phyloP scores from a whole-genome alignment of 2,888 invertebrate species.

The Harpalus rufipes region DNA sequence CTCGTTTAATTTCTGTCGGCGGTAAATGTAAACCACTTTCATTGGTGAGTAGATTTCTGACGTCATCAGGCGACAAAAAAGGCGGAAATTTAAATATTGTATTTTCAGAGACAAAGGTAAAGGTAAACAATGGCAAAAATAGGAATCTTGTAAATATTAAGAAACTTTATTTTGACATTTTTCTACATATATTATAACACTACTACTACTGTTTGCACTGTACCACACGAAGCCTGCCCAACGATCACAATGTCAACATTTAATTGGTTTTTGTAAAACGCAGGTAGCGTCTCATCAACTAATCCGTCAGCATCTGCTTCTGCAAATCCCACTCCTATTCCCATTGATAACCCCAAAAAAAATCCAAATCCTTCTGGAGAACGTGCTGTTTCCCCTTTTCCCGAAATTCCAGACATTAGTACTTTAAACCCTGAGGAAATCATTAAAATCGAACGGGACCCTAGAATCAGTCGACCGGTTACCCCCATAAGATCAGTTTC shows the following conservation, averaged over 20 bases:
- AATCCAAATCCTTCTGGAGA: slow-evolving; percentile 67
- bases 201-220: not conserved
- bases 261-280: slow-evolving; percentile 46
- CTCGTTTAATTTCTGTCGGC: too few relatives aligned
- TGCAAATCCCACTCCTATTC: slow-evolving; percentile 23
- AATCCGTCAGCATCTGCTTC: slow-evolving; percentile 60
- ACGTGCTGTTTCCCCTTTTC: slow-evolving; percentile 72
- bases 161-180: too few relatives aligned
- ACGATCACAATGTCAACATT: slow-evolving; percentile 13
- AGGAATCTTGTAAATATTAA: too few relatives aligned
- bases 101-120: too few relatives aligned
- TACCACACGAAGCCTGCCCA: not conserved
- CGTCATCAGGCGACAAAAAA: too few relatives aligned
- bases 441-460: slow-evolving; percentile 66
- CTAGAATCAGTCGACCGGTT: slow-evolving; percentile 64
- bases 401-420: slow-evolving; percentile 72
- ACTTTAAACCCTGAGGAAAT: slow-evolving; percentile 70
- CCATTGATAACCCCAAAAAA: slow-evolving; percentile 25
- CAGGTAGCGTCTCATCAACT: slow-evolving; percentile 63
- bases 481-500: slow-evolving; percentile 63
- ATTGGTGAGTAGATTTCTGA: too few relatives aligned
- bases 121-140: too few relatives aligned
- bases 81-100: too few relatives aligned
- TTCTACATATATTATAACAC: not conserved
- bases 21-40: too few relatives aligned